Evolutionary conservation across 2,797 vertebrate genomes (phyloP).

Genomic region (Anableps anableps): DNA sequence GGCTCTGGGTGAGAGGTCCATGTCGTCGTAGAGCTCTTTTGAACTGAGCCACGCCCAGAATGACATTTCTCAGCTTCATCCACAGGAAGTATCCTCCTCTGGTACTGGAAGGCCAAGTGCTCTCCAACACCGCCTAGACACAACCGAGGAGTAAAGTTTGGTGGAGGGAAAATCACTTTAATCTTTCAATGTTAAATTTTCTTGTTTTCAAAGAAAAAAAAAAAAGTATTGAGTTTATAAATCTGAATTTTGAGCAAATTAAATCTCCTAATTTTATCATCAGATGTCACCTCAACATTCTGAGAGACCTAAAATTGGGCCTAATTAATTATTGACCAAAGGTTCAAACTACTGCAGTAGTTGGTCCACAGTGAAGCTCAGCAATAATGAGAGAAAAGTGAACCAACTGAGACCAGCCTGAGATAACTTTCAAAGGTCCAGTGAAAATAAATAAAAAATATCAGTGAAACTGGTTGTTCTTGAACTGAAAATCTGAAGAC

Average conservation of each 20-base stretch:
- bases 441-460: not conserved
- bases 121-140: constrained; percentile 94
- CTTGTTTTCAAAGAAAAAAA: not conserved
- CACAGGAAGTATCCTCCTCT: constrained; percentile 96
- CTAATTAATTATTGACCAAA: not conserved
- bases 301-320: not conserved
- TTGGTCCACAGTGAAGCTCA: not conserved
- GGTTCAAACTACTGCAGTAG: not conserved
- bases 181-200: not conserved
- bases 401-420: not conserved
- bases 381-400: not conserved
- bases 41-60: constrained; percentile 94
- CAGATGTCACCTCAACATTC: constrained; percentile 1
- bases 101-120: constrained; percentile 97
- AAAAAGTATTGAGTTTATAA: not conserved
- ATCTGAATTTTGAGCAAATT: not conserved
- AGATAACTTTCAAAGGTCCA: not conserved
- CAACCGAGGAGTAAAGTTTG: not conserved
- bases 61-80: constrained; percentile 96
- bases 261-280: not conserved
- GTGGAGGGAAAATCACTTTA: constrained; percentile 12
- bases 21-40: constrained; percentile 89
- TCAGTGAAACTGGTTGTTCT: not conserved
- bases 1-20: constrained; percentile 78
- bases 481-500: not conserved